phyloP scores from a whole-genome alignment of 2,113 vertebrate species.

The Egretta garzetta region DNA sequence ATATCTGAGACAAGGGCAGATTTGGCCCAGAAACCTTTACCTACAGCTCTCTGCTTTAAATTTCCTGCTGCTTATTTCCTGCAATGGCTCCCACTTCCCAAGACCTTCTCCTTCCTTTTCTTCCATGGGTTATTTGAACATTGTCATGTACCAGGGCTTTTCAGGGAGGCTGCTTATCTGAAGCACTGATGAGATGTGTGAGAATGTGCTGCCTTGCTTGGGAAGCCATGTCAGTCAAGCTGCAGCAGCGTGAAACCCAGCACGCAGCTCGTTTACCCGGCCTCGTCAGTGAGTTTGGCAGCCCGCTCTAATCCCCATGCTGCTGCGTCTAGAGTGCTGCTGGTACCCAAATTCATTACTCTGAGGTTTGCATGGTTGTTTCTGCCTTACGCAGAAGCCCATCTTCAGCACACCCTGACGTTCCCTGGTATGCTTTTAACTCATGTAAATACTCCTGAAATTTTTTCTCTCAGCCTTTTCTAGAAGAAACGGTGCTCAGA shows the following conservation, averaged over 20 bases:
- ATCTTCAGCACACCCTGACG: neutral
- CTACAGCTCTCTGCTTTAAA: neutral
- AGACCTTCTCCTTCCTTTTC: neutral
- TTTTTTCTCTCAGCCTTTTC: neutral
- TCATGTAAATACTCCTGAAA: neutral
- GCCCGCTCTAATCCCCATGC: neutral
- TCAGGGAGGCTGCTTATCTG: neutral
- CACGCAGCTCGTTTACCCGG: neutral
- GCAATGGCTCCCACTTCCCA: neutral
- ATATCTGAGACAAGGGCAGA: neutral
- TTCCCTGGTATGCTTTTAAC: neutral
- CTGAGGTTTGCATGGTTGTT: neutral
- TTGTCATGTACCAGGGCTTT: neutral
- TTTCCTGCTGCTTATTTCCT: neutral
- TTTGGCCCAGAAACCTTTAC: neutral
- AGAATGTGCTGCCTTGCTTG: neutral
- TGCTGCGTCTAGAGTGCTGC: neutral
- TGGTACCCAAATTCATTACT: neutral
- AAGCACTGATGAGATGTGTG: neutral
- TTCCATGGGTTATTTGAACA: neutral
- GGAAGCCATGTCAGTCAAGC: neutral
- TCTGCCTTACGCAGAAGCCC: neutral
- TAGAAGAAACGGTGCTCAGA: neutral
- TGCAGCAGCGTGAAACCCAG: neutral
- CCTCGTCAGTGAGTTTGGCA: neutral